Evolutionary conservation across 2,888 invertebrate species (phyloP), one percentile per base, ranked within the genome.

Genomic region (Phymatocera aterrima): DNA sequence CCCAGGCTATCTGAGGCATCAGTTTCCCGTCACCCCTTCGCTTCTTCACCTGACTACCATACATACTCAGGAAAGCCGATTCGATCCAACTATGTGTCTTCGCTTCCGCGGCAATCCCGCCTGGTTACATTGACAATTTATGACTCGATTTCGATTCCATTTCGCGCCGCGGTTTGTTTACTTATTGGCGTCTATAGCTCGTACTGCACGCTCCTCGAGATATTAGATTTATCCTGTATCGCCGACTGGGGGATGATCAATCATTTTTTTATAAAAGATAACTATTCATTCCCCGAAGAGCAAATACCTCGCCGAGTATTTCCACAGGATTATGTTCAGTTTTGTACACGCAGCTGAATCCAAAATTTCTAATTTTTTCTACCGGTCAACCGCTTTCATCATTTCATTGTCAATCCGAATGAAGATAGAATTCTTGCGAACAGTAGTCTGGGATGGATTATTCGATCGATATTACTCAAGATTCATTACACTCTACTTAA

Each of bases 91-190:
- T 77, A 79, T 77, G 79, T 80, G 80, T 81, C 80, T 82, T 80
- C 82, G 82, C 82, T 78, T 82, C 80, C 81, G 82, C 82, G 81
- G 80, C 83, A 82, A 83, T 83, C 83, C 83, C 79, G 83, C 80
- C 64, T 79, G 77, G 78, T 82, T 82, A 82, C 83, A 82, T 84
- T 79, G 80, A 79, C 84, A 83, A 86, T 86, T 85, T 86, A 86
- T 85, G 83, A 83, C 81, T 82, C 84, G 83, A 85, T 86, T 84
- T 84, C 84, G 83, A 85, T 85, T 85, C 84, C 85, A 86, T 85
- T 85, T 84, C 82, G 81, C 82, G 79, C 81, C 80, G 81, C 81
- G 81, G 83, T 83, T 83, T 84, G 82, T 84, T 84, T 84, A 83
- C 84, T 85, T 84, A 84, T 85, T 84, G 84, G 81, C 81, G 81